Evolutionary conservation across 2,797 vertebrate genomes (phyloP), one percentile per base, ranked within the genome.

Genomic region (Mastacembelus armatus): DNA sequence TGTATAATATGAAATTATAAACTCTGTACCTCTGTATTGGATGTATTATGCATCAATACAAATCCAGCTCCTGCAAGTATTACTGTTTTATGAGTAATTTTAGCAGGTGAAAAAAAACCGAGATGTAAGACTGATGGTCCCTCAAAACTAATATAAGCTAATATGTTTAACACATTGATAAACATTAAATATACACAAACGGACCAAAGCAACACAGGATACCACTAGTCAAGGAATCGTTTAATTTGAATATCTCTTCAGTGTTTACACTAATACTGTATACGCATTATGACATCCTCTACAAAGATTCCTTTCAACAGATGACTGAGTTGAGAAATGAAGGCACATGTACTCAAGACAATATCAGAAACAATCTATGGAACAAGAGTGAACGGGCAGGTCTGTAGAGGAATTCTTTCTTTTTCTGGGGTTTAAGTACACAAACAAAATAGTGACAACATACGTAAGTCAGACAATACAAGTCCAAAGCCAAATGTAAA

Each of bases 191-290:
- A 7, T 1, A 16, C 5, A 36, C 9, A 18, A 16, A 10, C 4
- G 7, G 1, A 30, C 22, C 5, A 56, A 35, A 47, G 24, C 4
- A 49, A 3, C 35, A 49, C 44, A 30, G 32, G 19, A 58, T 15
- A 3, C 19, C 1, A 16, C 30, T n/a, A 21, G 21, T 18, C 1
- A 10, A 71, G 57, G 29, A 51, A 62, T 48, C 9, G 40, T 66
- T 77, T 81, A 47, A 48, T 77, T 62, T 64, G 48, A 80, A 60
- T 61, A 3, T 70, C n/a, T 80, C 57, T 79, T 75, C 80, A 85
- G 80, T 85, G 80, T 70, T 55, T 49, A 50, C 38, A 74, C 48
- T 56, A n/a, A n/a, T n/a, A n/a, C n/a, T n/a, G 18, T 51, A 61
- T 26, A 38, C 35, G 43, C 22, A 56, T 21, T 30, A 38, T 2